Conservation (phyloP, 1,140 invertebrate species). For the Phymorhynchus buccinoides region DNA sequence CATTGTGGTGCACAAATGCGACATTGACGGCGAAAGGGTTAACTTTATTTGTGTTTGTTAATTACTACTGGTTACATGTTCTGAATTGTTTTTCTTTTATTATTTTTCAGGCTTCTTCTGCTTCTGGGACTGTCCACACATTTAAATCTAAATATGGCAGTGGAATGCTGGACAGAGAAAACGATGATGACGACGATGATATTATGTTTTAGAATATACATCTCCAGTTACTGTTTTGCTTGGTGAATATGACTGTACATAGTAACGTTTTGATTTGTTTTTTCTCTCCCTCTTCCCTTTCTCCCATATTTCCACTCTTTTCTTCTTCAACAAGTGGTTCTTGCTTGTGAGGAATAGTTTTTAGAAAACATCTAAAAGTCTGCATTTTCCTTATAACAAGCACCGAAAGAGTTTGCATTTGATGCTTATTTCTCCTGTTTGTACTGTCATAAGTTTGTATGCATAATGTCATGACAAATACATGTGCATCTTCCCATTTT, state of each 20-base stretch:
- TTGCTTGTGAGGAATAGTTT: not conserved
- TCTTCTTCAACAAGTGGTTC: not conserved
- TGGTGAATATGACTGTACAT: not conserved
- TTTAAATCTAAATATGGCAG: conserved; percentile 14
- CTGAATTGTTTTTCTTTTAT: not conserved
- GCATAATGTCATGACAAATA: not conserved
- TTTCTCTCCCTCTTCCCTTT: not conserved
- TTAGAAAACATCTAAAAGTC: not conserved
- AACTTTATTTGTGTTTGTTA: not conserved
- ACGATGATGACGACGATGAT: conserved; percentile 40
- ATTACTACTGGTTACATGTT: not conserved
- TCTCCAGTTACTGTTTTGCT: not conserved
- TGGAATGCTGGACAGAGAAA: not conserved
- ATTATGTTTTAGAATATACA: conserved; percentile 18
- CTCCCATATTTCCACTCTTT: not conserved
- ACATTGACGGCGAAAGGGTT: too few species aligned
- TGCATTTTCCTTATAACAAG: not conserved
- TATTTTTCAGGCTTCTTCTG: conserved; percentile 4
- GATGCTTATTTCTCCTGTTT: not conserved
- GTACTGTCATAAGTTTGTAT: not conserved
- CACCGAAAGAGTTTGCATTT: not conserved
- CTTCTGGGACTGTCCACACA: not conserved
- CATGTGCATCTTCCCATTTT: not conserved
- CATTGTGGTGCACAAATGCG: too few species aligned
- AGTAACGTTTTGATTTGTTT: not conserved